Evolutionary conservation across 2,888 invertebrate species (phyloP).

Genomic region (Odontothrips loti): DNA sequence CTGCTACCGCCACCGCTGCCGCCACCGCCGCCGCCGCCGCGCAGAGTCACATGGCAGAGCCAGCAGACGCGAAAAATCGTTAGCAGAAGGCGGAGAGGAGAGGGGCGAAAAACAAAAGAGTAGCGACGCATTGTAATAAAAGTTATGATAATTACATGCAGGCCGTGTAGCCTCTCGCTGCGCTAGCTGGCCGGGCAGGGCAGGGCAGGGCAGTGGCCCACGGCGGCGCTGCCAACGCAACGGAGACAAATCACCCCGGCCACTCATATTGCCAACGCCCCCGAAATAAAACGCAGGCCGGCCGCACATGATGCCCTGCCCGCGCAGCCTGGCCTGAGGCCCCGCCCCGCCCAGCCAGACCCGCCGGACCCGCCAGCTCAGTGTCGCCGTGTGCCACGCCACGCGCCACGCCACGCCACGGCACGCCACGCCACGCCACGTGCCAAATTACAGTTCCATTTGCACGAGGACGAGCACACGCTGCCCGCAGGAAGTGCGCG

Average conservation of each 20-base stretch:
- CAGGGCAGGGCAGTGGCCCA: background rate
- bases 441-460: background rate
- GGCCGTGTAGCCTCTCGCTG: background rate
- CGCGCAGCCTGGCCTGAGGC: background rate
- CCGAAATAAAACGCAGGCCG: background rate
- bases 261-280: background rate
- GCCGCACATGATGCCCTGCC: background rate
- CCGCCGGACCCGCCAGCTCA: background rate
- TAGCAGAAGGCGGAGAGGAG: background rate
- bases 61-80: conserved; percentile 18
- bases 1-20: too few species aligned
- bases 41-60: background rate
- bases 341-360: background rate
- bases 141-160: conserved; percentile 25
- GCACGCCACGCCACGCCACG: background rate
- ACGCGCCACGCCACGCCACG: background rate
- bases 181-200: background rate
- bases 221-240: background rate
- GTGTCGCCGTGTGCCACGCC: background rate
- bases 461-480: background rate
- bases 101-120: background rate
- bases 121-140: conserved; percentile 22
- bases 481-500: background rate
- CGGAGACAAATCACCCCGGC: conserved; percentile 5
- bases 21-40: too few species aligned